These are phyloP conservation scores for Eumerus sabulonum DNA, from an alignment of 2,888 invertebrate species.

Conservation along the genomic window DNA sequence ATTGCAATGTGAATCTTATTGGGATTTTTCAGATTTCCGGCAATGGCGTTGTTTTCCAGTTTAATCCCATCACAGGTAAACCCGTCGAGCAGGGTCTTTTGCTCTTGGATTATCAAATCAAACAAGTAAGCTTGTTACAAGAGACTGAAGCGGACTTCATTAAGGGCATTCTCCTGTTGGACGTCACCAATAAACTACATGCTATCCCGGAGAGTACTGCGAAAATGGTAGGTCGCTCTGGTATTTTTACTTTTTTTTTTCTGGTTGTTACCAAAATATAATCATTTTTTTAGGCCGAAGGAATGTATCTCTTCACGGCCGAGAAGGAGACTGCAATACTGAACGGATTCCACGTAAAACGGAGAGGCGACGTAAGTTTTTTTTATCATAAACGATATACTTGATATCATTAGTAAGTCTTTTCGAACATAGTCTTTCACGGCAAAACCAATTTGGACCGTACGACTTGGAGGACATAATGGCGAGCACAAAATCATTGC, in stretches of 20 bases:
- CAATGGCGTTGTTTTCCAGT: constrained; percentile 86
- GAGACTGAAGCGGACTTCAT: constrained; percentile 86
- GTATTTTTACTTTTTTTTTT: neutral
- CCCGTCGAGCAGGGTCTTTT: constrained; percentile 80
- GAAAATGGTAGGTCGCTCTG: constrained; percentile 71
- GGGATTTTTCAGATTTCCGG: constrained; percentile 80
- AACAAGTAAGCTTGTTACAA: constrained; percentile 87
- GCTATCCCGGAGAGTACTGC: constrained; percentile 83
- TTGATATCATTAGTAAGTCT: neutral
- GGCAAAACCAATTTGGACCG: constrained; percentile 86
- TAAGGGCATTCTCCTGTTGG: constrained; percentile 88
- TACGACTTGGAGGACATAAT: constrained; percentile 82
- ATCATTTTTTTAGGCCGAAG: constrained; percentile 74
- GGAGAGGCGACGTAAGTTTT: constrained; percentile 49
- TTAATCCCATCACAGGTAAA: constrained; percentile 95
- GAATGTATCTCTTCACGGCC: constrained; percentile 84
- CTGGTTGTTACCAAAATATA: neutral
- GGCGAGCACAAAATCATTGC: constrained; percentile 83
- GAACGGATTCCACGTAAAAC: constrained; percentile 81
- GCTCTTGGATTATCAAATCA: constrained; percentile 83
- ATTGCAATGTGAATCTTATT: neutral
- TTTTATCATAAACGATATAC: neutral
- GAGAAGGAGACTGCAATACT: constrained; percentile 82
- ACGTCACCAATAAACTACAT: constrained; percentile 83
- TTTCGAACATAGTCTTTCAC: constrained; percentile 80